Evolutionary conservation across 2,888 invertebrate genomes (phyloP).

Genomic region (Apamea crenata): DNA sequence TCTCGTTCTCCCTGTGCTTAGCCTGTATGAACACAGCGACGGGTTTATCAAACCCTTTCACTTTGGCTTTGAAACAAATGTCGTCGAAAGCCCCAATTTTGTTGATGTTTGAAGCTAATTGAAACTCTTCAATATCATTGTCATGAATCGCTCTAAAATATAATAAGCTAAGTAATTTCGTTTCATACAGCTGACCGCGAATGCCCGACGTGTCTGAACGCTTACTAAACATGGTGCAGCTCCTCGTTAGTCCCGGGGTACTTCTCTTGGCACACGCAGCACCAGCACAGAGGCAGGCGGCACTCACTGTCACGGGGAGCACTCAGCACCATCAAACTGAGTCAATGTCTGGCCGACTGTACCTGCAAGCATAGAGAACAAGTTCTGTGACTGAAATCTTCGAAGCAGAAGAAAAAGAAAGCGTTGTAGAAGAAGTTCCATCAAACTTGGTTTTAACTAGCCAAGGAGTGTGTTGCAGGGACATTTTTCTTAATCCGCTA

Average conservation of each 20-base stretch:
- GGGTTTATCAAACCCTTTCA: not conserved
- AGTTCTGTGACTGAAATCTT: not conserved
- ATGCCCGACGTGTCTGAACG: not conserved
- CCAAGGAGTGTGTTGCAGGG: no score
- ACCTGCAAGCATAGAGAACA: conserved; percentile 8
- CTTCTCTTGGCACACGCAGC: not conserved
- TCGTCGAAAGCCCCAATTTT: not conserved
- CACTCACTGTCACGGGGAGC: not conserved
- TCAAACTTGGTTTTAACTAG: no score
- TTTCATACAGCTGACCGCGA: not conserved
- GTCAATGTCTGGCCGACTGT: not conserved
- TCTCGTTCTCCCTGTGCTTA: not conserved
- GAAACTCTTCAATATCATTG: not conserved
- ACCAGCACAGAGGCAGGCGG: not conserved
- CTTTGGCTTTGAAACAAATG: not conserved
- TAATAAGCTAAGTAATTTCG: not conserved
- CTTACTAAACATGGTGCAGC: not conserved
- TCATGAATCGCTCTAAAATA: conserved; percentile 1
- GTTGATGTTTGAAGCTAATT: not conserved
- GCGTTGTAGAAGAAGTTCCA: no score
- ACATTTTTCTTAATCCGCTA: no score
- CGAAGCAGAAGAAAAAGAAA: not conserved
- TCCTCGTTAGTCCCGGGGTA: not conserved
- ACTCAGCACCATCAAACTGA: not conserved
- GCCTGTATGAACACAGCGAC: not conserved